Evolutionary conservation across 2,797 vertebrate species (phyloP).

Genomic region (Schizopygopsis malacanthus): DNA sequence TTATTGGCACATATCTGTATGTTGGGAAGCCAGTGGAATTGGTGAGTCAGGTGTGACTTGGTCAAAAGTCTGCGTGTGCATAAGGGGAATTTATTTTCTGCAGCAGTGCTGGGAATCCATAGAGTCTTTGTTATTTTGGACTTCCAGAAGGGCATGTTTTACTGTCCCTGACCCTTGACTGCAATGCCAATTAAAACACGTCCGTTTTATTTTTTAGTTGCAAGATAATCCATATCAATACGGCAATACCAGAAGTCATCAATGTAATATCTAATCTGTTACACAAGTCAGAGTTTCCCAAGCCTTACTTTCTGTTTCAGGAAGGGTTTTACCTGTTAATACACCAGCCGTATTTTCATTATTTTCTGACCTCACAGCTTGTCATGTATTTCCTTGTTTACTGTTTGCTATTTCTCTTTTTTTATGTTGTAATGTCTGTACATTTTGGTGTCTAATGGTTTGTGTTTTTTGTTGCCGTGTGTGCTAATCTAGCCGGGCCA

Average conservation of each 20-base stretch:
- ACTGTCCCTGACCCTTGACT: background rate
- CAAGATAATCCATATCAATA: background rate
- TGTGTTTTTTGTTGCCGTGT: constrained; percentile 51
- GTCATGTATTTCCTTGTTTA: constrained; percentile 36
- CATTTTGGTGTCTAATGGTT: constrained; percentile 48
- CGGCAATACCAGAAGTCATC: background rate
- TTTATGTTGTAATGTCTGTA: constrained; percentile 7
- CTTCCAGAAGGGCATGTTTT: constrained; percentile 11
- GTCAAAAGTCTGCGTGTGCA: background rate
- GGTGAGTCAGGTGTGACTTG: background rate
- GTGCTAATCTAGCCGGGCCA: constrained; percentile 84
- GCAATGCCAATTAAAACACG: background rate
- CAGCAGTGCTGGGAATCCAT: background rate
- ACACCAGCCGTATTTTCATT: background rate
- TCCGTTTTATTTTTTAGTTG: background rate
- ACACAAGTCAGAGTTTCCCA: background rate
- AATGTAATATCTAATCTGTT: constrained; percentile 9
- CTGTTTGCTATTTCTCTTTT: constrained; percentile 19
- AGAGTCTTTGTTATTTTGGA: background rate
- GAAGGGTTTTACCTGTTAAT: background rate
- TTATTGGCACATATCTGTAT: background rate
- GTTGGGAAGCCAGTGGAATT: background rate
- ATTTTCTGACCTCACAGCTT: constrained; percentile 1
- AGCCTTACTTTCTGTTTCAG: constrained; percentile 6
- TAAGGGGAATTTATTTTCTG: background rate